A percentile compares a stretch with the other conserved stretches of the same genome.
Evolutionary conservation across 2,888 invertebrate genomes (phyloP).

Genomic region (Drosophila aldrichi): DNA sequence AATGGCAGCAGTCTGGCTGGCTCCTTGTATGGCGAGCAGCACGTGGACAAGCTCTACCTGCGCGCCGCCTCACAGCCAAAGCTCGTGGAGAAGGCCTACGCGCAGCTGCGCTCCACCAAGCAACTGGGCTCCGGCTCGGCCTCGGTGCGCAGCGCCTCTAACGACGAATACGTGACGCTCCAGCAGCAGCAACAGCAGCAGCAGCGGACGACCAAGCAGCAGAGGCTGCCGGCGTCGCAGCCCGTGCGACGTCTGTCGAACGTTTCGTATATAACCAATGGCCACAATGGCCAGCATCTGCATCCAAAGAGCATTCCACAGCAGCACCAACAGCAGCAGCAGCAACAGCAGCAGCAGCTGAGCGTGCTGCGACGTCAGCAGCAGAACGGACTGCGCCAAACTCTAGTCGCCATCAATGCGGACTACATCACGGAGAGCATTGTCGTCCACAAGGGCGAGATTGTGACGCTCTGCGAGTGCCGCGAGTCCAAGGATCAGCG

Average conservation of each 20-base stretch:
- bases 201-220: slow-evolving; percentile 33
- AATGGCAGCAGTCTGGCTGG: slow-evolving; percentile 31
- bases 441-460: slow-evolving; percentile 90
- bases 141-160: slow-evolving; percentile 68
- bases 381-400: slow-evolving; percentile 87
- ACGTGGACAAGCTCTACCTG: slow-evolving; percentile 90
- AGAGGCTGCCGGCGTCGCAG: slow-evolving; percentile 53
- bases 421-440: slow-evolving; percentile 89
- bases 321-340: slow-evolving; percentile 32
- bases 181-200: slow-evolving; percentile 61
- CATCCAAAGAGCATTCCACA: slow-evolving; percentile 76
- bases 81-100: slow-evolving; percentile 84
- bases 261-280: slow-evolving; percentile 80
- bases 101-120: slow-evolving; percentile 84
- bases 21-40: slow-evolving; percentile 88
- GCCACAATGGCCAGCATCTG: slow-evolving; percentile 82
- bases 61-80: slow-evolving; percentile 87
- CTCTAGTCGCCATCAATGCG: slow-evolving; percentile 89
- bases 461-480: slow-evolving; percentile 89
- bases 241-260: slow-evolving; percentile 56
- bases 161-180: slow-evolving; percentile 83
- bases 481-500: slow-evolving; percentile 87
- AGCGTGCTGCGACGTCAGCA: slow-evolving; percentile 73
- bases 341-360: slow-evolving; percentile 39
- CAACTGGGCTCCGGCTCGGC: slow-evolving; percentile 54